A percentile compares a stretch with the other conserved stretches of the same genome.
These are phyloP conservation scores for Myrmecophaga tridactyla DNA, from an alignment of 2,113 vertebrate genomes.

Conservation along the genomic window DNA sequence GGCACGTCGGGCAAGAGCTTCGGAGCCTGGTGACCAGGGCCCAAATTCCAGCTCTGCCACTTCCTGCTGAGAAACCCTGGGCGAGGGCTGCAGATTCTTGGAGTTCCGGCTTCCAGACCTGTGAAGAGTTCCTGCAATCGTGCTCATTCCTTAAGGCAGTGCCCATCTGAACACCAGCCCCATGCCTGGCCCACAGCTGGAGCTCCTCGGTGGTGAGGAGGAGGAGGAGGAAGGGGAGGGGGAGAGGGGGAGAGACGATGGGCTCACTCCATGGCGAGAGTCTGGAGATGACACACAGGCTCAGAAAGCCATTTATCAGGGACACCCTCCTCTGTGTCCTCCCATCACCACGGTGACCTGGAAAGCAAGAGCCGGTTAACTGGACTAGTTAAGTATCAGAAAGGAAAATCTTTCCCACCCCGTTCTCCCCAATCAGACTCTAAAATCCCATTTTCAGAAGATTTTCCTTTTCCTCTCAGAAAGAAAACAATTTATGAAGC, in stretches of 20 bases:
- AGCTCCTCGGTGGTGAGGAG: too few relatives aligned
- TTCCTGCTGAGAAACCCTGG: background rate
- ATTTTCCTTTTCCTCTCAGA: background rate
- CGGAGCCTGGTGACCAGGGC: background rate
- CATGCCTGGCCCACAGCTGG: background rate
- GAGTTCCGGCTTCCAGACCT: background rate
- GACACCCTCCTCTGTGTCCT: background rate
- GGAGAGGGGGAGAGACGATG: too few relatives aligned
- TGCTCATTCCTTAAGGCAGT: fast-evolving
- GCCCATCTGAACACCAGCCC: too few relatives aligned
- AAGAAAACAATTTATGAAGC: conserved; percentile 5
- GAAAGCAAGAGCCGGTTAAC: background rate
- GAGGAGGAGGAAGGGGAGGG: background rate
- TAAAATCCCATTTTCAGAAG: background rate
- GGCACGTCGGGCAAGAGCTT: background rate
- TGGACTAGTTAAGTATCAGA: background rate
- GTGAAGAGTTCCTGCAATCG: background rate
- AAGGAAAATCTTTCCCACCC: background rate
- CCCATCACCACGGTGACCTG: background rate
- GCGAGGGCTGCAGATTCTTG: background rate
- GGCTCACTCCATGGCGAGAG: background rate
- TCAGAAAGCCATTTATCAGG: background rate
- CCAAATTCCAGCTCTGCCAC: background rate
- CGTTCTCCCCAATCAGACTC: background rate
- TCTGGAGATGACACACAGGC: background rate